These are phyloP conservation scores for Ips typographus DNA, from an alignment of 1,140 invertebrate genomes.

Conservation along the genomic window DNA sequence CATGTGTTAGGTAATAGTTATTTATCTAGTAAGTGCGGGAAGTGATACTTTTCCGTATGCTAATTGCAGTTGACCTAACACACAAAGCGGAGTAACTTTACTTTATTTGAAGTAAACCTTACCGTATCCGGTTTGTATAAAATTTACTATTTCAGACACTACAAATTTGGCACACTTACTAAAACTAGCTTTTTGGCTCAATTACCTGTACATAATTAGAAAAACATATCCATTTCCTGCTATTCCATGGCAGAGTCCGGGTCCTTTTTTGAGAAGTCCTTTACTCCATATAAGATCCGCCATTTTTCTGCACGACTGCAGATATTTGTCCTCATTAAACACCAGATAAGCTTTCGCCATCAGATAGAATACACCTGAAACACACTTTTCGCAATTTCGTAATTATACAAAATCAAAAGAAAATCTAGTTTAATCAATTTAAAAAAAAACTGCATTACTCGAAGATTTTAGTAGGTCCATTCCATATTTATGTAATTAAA, in stretches of 20 bases:
- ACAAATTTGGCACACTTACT: background rate
- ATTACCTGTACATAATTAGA: constrained; percentile 68
- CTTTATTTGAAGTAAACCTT: too few relatives aligned
- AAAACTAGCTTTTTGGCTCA: background rate
- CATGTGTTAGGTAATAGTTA: too few relatives aligned
- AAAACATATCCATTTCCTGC: constrained; percentile 86
- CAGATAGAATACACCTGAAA: constrained; percentile 61
- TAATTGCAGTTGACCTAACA: too few relatives aligned
- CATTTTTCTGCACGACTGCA: constrained; percentile 66
- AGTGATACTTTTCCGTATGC: too few relatives aligned
- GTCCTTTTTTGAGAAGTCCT: constrained; percentile 80
- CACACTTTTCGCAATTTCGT: too few relatives aligned
- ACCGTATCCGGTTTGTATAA: too few relatives aligned
- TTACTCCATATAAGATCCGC: constrained; percentile 78
- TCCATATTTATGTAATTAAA: background rate
- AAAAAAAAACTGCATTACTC: background rate
- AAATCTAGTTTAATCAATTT: background rate
- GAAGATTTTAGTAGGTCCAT: background rate
- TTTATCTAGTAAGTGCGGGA: too few relatives aligned
- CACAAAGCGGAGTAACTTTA: too few relatives aligned
- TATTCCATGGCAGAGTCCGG: constrained; percentile 82
- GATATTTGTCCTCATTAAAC: constrained; percentile 74
- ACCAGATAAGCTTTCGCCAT: constrained; percentile 78
- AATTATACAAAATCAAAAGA: background rate
- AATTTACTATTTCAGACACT: background rate